phyloP scores from a whole-genome alignment of 2,797 vertebrate genomes.

The Sebastes elongatus region DNA sequence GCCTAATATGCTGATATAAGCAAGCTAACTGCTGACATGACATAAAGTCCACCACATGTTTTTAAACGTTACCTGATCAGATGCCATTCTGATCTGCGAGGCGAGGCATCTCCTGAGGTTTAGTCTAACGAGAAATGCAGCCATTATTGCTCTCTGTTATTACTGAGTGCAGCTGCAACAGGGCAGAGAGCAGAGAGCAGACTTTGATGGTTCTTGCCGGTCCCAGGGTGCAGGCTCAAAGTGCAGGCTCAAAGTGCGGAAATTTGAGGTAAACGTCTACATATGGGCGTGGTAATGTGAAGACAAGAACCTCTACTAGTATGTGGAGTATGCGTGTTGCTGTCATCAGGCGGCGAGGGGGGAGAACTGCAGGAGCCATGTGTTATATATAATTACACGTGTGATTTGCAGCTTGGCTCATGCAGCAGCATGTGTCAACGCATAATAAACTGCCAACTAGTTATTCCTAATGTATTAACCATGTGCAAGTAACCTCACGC shows the following conservation, averaged over 20 bases:
- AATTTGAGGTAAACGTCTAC: constrained; percentile 24
- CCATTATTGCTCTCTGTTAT: constrained; percentile 57
- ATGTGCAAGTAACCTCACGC: not conserved
- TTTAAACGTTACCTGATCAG: constrained; percentile 80
- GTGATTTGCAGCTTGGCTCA: not conserved
- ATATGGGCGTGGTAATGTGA: not conserved
- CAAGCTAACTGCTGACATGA: constrained; percentile 53
- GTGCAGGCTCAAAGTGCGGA: constrained; percentile 56
- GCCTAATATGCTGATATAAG: not conserved
- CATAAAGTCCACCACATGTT: not conserved
- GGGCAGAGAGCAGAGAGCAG: not conserved
- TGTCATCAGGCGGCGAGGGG: constrained; percentile 37
- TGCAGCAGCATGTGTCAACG: not conserved
- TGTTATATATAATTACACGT: not conserved
- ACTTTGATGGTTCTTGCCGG: accelerated
- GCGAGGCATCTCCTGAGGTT: constrained; percentile 64
- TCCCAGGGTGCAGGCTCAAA: not conserved
- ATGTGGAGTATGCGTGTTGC: not conserved
- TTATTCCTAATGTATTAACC: not conserved
- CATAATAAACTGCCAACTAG: not conserved
- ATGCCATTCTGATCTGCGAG: constrained; percentile 76
- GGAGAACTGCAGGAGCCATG: not conserved
- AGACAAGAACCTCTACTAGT: not conserved
- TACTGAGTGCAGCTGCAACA: accelerated
- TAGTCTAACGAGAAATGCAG: constrained; percentile 62